phyloP scores from a whole-genome alignment of 2,113 vertebrate species.

The Gallinago media region DNA sequence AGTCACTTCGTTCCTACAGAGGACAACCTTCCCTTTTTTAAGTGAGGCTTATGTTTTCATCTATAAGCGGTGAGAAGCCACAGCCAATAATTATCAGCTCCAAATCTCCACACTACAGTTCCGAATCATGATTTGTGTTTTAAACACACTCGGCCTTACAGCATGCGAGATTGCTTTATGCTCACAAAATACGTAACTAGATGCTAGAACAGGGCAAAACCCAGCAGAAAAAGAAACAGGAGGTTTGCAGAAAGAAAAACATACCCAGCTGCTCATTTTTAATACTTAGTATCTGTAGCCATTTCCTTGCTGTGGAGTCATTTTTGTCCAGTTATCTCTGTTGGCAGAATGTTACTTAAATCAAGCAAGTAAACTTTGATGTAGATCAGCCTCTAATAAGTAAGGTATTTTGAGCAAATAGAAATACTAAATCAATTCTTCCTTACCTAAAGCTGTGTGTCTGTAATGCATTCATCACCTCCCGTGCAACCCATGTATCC shows the following conservation, averaged over 20 bases:
- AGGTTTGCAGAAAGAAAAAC: neutral
- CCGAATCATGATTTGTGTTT: constrained; percentile 36
- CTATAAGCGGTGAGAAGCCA: neutral
- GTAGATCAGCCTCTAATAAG: neutral
- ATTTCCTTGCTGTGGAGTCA: neutral
- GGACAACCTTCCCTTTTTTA: neutral
- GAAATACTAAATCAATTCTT: neutral
- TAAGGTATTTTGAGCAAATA: neutral
- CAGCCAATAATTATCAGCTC: constrained; percentile 33
- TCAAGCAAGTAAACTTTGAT: neutral
- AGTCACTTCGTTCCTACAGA: neutral
- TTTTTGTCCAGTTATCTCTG: neutral
- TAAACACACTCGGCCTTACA: neutral
- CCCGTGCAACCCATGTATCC: neutral
- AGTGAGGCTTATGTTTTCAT: neutral
- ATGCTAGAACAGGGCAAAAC: neutral
- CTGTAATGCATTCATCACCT: neutral
- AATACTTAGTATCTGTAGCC: neutral
- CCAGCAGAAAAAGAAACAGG: neutral
- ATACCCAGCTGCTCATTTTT: neutral
- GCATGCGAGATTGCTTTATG: neutral
- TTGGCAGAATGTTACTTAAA: neutral
- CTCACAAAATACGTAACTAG: constrained; percentile 24
- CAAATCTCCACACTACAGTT: neutral
- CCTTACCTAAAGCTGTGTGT: neutral